phyloP scores from a whole-genome alignment of 2,888 invertebrate species.

The Cyaniris semiargus region DNA sequence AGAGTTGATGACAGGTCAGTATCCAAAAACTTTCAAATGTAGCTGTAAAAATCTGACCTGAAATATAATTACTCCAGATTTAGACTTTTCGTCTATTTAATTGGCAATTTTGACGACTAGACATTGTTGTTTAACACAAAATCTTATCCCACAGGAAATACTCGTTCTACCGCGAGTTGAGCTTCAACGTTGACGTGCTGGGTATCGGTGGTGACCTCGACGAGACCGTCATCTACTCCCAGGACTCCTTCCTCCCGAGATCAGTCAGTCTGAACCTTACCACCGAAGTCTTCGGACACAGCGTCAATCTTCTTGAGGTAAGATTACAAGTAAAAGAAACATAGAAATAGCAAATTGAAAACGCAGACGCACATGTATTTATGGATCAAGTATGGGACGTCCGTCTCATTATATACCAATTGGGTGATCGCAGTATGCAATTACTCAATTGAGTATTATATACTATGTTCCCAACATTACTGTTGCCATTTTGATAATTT shows the following conservation, averaged over 20 bases:
- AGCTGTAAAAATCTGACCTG: not conserved
- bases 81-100: too few species aligned
- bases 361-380: not conserved
- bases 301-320: slow-evolving; percentile 87
- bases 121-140: too few species aligned
- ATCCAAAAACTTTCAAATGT: not conserved
- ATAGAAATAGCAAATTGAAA: not conserved
- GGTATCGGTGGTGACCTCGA: slow-evolving; percentile 86
- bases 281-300: slow-evolving; percentile 88
- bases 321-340: slow-evolving; percentile 37
- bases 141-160: slow-evolving; percentile 80
- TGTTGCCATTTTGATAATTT: too few species aligned
- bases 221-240: slow-evolving; percentile 89
- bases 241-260: slow-evolving; percentile 89
- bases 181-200: slow-evolving; percentile 85
- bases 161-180: slow-evolving; percentile 88
- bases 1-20: slow-evolving; percentile 84
- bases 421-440: slow-evolving; percentile 4
- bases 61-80: too few species aligned
- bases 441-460: not conserved
- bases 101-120: too few species aligned
- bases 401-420: slow-evolving; percentile 18
- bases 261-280: slow-evolving; percentile 87
- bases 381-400: not conserved
- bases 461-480: not conserved